phyloP scores from a whole-genome alignment of 2,113 vertebrate species.

The Serranochromis macrocephalus region DNA sequence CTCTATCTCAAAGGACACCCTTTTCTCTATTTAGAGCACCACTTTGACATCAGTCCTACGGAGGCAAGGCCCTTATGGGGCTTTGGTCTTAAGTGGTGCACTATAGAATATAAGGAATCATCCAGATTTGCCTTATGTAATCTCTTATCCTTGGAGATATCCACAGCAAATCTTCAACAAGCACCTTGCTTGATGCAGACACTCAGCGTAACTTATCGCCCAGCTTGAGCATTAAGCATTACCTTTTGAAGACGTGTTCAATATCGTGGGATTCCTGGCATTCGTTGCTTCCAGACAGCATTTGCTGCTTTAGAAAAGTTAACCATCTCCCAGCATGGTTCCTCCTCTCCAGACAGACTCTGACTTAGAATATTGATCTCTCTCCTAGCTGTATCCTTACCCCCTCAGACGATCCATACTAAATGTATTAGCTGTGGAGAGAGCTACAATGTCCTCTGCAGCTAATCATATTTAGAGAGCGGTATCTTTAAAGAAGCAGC shows the following conservation, averaged over 20 bases:
- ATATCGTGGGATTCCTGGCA: slow-evolving; percentile 57
- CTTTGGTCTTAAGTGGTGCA: slow-evolving; percentile 33
- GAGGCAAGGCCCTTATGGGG: slow-evolving; percentile 22
- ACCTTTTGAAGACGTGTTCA: slow-evolving; percentile 60
- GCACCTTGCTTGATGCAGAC: slow-evolving; percentile 41
- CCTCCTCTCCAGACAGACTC: slow-evolving; percentile 64
- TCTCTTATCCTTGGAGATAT: slow-evolving; percentile 42
- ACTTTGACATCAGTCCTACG: slow-evolving; percentile 50
- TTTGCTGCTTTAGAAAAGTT: slow-evolving; percentile 53
- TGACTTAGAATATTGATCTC: slow-evolving; percentile 66
- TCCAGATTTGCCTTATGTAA: slow-evolving; percentile 53
- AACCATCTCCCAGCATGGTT: slow-evolving; percentile 66
- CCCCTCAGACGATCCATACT: slow-evolving; percentile 70
- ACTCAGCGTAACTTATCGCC: slow-evolving; percentile 24
- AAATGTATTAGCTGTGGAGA: slow-evolving; percentile 70
- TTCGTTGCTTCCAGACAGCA: slow-evolving; percentile 49
- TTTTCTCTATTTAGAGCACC: slow-evolving; percentile 62
- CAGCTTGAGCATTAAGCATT: slow-evolving; percentile 49
- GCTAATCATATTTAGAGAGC: slow-evolving; percentile 69
- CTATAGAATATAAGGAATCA: slow-evolving; percentile 44
- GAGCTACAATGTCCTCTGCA: slow-evolving; percentile 71
- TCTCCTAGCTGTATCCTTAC: slow-evolving; percentile 57
- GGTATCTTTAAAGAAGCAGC: slow-evolving; percentile 60
- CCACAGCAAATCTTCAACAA: slow-evolving; percentile 63
- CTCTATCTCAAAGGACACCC: slow-evolving; percentile 51